These are phyloP conservation scores for Diadema setosum DNA, from an alignment of 35 echinoderm and acorn worm genomes.

Conservation along the genomic window DNA sequence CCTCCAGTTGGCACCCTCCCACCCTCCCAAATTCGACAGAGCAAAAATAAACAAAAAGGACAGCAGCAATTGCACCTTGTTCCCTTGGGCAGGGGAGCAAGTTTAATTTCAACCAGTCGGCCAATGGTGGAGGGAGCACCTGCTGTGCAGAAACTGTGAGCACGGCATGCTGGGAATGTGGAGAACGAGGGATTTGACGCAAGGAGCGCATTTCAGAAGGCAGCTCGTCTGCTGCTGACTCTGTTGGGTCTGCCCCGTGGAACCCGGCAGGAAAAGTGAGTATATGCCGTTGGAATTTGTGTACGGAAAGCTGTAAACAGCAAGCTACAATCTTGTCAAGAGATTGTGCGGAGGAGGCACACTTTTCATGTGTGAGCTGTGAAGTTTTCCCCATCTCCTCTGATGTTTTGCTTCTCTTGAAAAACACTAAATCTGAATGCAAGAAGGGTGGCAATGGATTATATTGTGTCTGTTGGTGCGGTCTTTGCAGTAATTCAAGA, in stretches of 20 bases:
- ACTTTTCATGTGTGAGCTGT: no score
- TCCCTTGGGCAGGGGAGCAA: neutral
- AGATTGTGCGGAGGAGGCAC: no score
- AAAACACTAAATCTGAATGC: no score
- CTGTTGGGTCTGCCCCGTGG: neutral
- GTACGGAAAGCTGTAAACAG: neutral
- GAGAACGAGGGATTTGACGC: neutral
- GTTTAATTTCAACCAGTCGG: neutral
- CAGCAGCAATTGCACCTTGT: no score
- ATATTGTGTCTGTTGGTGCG: no score
- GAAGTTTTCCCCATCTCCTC: no score
- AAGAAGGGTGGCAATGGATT: no score
- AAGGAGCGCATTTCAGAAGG: neutral
- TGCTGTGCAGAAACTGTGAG: conserved; percentile 11
- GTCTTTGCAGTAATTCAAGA: no score
- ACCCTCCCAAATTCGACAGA: neutral
- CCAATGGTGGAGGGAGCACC: neutral
- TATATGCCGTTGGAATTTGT: neutral
- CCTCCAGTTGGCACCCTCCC: neutral
- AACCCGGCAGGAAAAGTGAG: neutral
- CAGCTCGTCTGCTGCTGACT: neutral
- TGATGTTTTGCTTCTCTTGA: no score
- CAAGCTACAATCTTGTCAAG: no score
- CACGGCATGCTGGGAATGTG: neutral
- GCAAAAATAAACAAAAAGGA: no score